phyloP scores from a whole-genome alignment of 2,888 invertebrate species.

The Iselma pallidipennis region DNA sequence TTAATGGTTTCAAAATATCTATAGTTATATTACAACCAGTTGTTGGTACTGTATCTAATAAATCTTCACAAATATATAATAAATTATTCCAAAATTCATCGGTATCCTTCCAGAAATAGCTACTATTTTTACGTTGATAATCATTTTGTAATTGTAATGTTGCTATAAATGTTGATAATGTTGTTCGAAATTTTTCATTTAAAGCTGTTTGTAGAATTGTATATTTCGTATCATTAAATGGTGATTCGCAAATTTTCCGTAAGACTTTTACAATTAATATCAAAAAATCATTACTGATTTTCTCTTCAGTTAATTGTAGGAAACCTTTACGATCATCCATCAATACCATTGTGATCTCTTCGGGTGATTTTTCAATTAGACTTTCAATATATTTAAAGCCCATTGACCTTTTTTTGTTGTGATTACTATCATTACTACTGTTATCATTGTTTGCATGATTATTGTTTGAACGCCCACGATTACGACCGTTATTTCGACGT shows the following conservation, averaged over 20 bases:
- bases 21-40: slow-evolving; percentile 44
- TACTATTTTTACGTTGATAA: not conserved
- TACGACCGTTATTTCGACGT: no score
- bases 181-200: slow-evolving; percentile 26
- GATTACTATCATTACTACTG: not conserved
- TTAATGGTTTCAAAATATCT: slow-evolving; percentile 37
- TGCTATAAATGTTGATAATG: slow-evolving; percentile 9
- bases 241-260: slow-evolving; percentile 52
- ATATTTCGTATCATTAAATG: slow-evolving; percentile 32
- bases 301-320: not conserved
- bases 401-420: not conserved
- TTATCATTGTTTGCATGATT: not conserved
- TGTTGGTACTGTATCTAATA: slow-evolving; percentile 32
- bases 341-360: not conserved
- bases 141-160: not conserved
- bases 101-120: not conserved
- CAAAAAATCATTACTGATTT: slow-evolving; percentile 53
- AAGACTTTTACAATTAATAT: slow-evolving; percentile 58
- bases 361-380: not conserved
- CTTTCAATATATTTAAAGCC: not conserved
- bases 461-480: not conserved
- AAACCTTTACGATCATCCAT: not conserved
- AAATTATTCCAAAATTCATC: slow-evolving; percentile 2
- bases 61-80: not conserved
- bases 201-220: slow-evolving; percentile 30